Evolutionary conservation across 2,888 invertebrate genomes (phyloP), one percentile per base, ranked within the genome.

Genomic region (Lasioglossum vierecki): DNA sequence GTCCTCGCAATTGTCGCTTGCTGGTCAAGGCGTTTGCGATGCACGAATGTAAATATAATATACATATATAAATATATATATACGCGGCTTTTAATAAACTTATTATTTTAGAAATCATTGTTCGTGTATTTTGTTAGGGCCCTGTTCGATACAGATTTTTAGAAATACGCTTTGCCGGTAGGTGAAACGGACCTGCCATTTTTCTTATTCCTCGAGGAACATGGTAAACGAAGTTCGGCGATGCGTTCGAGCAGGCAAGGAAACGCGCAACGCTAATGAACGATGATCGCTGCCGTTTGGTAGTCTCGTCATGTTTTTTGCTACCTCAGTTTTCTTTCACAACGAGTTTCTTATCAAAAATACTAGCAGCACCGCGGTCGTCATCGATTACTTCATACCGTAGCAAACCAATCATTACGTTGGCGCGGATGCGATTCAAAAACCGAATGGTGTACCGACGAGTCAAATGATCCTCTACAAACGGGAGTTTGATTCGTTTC

Each of bases 1-100:
- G 8, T 26, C 41, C 39, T 66, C 72, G 85, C 75, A 71, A 81
- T 60, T n/a, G 46, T 70, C 75, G 91, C 92, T 92, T 91, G 92
- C 92, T 91, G 92, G 91, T 86, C 92, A 87, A 92, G 92, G 88
- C 89, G 80, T 79, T 87, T 86, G 85, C 41, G 60, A 70, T 41
- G 60, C 68, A 66, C 39, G 39, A 53, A 66, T 73, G 63, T 77
- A 60, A 71, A 57, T 63, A 63, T 35, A 57, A 63, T 63, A 63
- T 63, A 49, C 22, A 80, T 79, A 77, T 35, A n/a, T n/a, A n/a
- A n/a, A n/a, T n/a, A 35, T 66, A 39, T 35, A 66, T 39, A 57
- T n/a, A 71, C 60, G 76, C 75, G 53, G 60, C 49, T 84, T 84
- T 84, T 77, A 88, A 89, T 87, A 87, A 88, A 88, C 44, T n/a